Evolutionary conservation across 2,888 invertebrate species (phyloP), one percentile per base, ranked within the genome.

Genomic region (Andrena minutula): DNA sequence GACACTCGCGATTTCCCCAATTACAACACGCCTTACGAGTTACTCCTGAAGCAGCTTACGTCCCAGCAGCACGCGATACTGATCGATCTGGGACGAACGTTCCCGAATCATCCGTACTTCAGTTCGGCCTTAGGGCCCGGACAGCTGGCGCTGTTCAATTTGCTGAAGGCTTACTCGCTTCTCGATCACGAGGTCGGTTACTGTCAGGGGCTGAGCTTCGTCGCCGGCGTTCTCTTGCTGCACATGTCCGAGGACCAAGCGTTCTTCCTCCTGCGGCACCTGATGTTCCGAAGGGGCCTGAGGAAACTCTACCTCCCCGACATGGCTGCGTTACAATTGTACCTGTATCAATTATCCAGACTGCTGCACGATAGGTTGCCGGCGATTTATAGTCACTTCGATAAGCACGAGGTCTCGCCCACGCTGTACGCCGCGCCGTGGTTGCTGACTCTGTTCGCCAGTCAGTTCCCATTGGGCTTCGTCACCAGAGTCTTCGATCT

Each of bases 31-130:
- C 96, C 97, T 0, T 99, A 99, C 93, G 96, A 96, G 53, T 95
- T 97, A 0, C 95, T 99, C 4, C 94, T 99, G 28, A 97, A 97
- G 56, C 97, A 98, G 83, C 95, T 99, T 16, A 99, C 99, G 0
- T 98, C 98, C 30, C 98, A 99, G 91, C 99, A 99, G 92, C 99
- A 99, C 93, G 98, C 99, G 0, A 99, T 99, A 89, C 96, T 99
- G 61, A 99, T 99, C 73, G 99, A 99, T 94, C 94, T 99, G 83
- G 99, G 98, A 12, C 96, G 98, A 1, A 98, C 99, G 0, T 99
- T 99, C 94, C 99, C 99, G 0, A 97, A 97, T 91, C 99, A 99
- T 93, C 97, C 98, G 0, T 99, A 98, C 94, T 99, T 98, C 94
- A 97, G 97, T 83, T 97, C 97, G 75, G 97, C 98, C 0, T 94